Percentiles rank a stretch among this genome's conserved stretches.
Evolutionary conservation across 1,140 invertebrate species (phyloP).

Genomic region (Whitmania pigra): DNA sequence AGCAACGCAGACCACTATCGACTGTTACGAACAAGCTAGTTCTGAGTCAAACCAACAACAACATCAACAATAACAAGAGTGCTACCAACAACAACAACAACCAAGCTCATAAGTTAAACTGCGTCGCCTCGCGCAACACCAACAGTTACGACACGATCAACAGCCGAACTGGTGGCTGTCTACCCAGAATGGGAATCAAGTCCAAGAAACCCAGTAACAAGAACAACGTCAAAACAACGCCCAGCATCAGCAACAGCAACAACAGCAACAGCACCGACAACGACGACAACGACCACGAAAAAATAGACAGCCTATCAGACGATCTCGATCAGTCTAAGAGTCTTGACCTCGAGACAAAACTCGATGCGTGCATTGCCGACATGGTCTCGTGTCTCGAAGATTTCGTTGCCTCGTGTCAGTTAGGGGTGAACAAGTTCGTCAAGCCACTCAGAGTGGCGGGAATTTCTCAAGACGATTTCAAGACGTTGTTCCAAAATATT

Average conservation of each 20-base stretch:
- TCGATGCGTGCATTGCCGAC: too few species aligned
- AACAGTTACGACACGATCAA: conserved; percentile 7
- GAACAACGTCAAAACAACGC: background rate
- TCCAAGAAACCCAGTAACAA: background rate
- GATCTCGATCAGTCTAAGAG: too few species aligned
- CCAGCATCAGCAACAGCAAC: background rate
- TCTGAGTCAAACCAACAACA: background rate
- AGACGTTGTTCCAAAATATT: too few species aligned
- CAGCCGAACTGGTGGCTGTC: background rate
- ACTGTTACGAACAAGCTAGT: background rate
- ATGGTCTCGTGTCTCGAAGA: too few species aligned
- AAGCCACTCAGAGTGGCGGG: too few species aligned
- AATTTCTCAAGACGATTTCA: too few species aligned
- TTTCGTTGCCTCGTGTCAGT: too few species aligned
- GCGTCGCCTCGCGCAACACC: background rate
- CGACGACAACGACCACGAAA: background rate
- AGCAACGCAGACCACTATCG: background rate
- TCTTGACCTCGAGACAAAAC: too few species aligned
- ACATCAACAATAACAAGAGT: background rate
- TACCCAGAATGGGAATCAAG: conserved; percentile 3
- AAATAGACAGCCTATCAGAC: background rate
- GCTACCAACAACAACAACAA: background rate
- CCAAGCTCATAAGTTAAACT: background rate
- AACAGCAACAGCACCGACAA: background rate
- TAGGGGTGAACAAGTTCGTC: too few species aligned